phyloP scores from a whole-genome alignment of 2,888 invertebrate genomes.

The Arrhopalites spinosus region DNA sequence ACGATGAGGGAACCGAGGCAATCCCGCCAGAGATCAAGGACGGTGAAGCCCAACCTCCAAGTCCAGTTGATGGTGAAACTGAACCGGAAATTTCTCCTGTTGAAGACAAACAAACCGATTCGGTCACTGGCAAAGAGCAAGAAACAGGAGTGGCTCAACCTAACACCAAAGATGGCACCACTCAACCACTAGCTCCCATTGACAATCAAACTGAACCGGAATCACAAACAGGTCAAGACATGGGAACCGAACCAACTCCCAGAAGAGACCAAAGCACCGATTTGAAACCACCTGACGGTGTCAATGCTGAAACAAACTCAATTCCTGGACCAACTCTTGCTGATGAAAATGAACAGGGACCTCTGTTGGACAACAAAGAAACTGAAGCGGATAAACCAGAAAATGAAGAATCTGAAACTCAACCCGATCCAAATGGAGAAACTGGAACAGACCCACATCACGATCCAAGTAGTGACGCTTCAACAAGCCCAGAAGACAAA shows the following conservation, averaged over 20 bases:
- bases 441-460: background rate
- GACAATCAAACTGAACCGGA: background rate
- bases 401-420: background rate
- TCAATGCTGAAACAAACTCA: background rate
- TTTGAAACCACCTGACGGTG: background rate
- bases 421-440: background rate
- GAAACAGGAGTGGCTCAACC: background rate
- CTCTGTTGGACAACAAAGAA: no score
- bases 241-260: background rate
- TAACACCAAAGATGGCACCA: background rate
- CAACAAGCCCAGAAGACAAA: background rate
- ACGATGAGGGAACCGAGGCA: background rate
- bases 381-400: conserved; percentile 6
- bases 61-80: background rate
- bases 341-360: background rate
- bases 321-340: no score
- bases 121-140: background rate
- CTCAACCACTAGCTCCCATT: background rate
- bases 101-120: background rate
- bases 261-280: background rate
- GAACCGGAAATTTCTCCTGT: background rate
- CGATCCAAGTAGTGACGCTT: background rate
- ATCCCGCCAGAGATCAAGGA: background rate
- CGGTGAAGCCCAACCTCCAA: background rate
- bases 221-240: background rate